Evolutionary conservation across 2,113 vertebrate genomes (phyloP).

Genomic region (Puffinus mauretanicus): DNA sequence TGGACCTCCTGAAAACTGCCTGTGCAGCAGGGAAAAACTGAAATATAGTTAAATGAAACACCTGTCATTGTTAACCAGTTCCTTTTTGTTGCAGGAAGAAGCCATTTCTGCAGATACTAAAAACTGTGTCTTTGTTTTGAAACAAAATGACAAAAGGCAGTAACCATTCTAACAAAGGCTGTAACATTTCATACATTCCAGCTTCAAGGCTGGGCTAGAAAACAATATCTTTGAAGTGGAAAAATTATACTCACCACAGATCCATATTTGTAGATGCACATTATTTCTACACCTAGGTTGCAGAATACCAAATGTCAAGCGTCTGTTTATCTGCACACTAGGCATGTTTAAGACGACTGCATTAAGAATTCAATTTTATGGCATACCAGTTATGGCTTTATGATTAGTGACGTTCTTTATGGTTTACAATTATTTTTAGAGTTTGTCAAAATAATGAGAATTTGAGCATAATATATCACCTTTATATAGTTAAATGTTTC

Average conservation of each 20-base stretch:
- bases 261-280: conserved; percentile 97
- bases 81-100: neutral
- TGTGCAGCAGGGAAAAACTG: neutral
- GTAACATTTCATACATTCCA: neutral
- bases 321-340: neutral
- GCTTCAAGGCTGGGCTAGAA: neutral
- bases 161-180: neutral
- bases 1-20: neutral
- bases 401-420: neutral
- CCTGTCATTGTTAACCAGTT: neutral
- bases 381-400: neutral
- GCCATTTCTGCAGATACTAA: neutral
- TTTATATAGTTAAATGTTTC: neutral
- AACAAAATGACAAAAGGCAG: neutral
- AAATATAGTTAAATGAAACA: neutral
- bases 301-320: conserved; percentile 62
- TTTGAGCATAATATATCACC: neutral
- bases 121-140: neutral
- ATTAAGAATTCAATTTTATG: neutral
- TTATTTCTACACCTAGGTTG: conserved; percentile 91
- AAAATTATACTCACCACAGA: conserved; percentile 85
- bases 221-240: neutral
- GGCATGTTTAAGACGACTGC: neutral
- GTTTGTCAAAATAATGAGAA: neutral
- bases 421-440: neutral